Conservation (phyloP, 2,888 invertebrate species). For the Orchesella flavescens region DNA sequence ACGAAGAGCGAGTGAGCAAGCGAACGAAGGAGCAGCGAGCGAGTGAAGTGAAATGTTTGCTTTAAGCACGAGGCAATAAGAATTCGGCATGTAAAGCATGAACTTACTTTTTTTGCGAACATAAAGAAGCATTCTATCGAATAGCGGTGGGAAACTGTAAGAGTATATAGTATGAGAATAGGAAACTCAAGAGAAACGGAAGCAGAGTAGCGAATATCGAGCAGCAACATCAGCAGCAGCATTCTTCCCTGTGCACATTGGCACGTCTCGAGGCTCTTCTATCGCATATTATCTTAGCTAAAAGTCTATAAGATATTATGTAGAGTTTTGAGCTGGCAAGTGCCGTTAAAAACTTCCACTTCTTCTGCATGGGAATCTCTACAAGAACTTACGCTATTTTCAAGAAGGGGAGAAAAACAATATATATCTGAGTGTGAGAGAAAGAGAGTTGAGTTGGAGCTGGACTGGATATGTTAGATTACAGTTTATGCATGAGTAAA, state of each 20-base stretch:
- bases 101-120: conserved; percentile 23
- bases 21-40: conserved; percentile 32
- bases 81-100: conserved; percentile 42
- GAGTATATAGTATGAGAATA: conserved; percentile 11
- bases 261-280: background rate
- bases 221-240: conserved; percentile 35
- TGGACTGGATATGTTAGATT: no score
- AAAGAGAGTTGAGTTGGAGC: no score
- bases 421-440: no score
- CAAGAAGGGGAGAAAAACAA: no score
- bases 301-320: no score
- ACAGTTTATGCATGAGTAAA: no score
- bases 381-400: no score
- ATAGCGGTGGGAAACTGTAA: background rate
- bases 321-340: background rate
- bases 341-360: background rate
- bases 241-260: conserved; percentile 18
- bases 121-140: background rate
- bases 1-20: conserved; percentile 46
- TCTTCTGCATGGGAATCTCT: background rate
- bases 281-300: background rate
- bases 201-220: conserved; percentile 42
- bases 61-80: conserved; percentile 57
- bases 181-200: conserved; percentile 26
- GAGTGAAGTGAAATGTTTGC: conserved; percentile 57